Evolutionary conservation across 1,140 invertebrate species (phyloP), one percentile per base, ranked within the genome.

Genomic region (Tribolium madens): DNA sequence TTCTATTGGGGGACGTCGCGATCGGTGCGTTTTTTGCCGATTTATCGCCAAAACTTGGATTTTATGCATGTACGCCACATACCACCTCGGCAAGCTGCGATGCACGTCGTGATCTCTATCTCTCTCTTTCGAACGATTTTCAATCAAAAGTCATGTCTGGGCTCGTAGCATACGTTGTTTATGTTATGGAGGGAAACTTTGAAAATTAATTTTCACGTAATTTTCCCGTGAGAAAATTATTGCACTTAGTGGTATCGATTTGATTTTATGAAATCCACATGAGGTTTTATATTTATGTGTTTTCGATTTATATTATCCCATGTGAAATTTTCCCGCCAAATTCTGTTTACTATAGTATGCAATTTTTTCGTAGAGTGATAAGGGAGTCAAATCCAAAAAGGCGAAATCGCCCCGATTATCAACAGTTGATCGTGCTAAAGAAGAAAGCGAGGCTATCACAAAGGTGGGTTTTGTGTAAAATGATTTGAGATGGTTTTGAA

Each of bases 151-250:
- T 76, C 81, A 77, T 42, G 82, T 83, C 82, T 50, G 42, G 52
- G 68, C 26, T 14, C 76, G 15, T 15, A 48, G 21, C 64, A 21
- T n/a, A 21, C 74, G 46, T 33, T 80, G 68, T 80, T 77, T 81
- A 70, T 75, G 77, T 85, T 84, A 85, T 85, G 85, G 84, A 84
- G 85, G 85, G 84, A 86, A 86, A 83, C 80, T 84, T 83, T 73
- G 77, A 81, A 78, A 78, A 68, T 79, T 68, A 57, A 76, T 77
- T 46, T 60, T 31, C 14, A 48, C 31, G 5, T 47, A 60, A 12
- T 79, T 71, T 13, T 14, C 12, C 1, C 21, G 53, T 3, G 18
- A 2, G 9, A 60, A 21, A 14, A 53, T 12, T 12, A 14, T 13
- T 2, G 14, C 1, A 47, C 3, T 3, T 26, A 5, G 21, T 4